phyloP scores from a whole-genome alignment of 2,797 vertebrate species.

The Mus caroli region DNA sequence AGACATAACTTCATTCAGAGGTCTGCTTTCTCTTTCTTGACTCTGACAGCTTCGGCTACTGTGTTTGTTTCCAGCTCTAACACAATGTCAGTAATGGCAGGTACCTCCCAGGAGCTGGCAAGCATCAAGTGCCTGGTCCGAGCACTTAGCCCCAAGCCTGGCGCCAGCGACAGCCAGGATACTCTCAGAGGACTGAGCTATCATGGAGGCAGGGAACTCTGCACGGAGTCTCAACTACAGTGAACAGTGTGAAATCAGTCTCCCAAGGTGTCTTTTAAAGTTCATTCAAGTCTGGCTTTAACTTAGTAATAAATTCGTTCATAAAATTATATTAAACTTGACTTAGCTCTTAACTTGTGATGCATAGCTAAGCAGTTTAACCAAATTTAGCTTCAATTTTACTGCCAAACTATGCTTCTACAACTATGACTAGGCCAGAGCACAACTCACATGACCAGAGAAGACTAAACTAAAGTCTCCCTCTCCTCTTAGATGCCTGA shows the following conservation, averaged over 20 bases:
- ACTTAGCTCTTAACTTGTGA: constrained; percentile 52
- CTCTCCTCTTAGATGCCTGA: constrained; percentile 44
- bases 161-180: background rate
- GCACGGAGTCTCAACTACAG: background rate
- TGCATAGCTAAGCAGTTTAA: constrained; percentile 74
- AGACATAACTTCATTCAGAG: constrained; percentile 6
- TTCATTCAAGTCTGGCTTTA: constrained; percentile 25
- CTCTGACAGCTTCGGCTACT: background rate
- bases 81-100: background rate
- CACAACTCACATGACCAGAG: background rate
- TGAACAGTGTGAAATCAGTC: background rate
- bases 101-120: background rate
- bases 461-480: background rate
- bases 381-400: constrained; percentile 74
- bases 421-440: constrained; percentile 62
- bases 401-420: constrained; percentile 63
- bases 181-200: background rate
- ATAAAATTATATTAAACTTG: constrained; percentile 62
- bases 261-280: constrained; percentile 19
- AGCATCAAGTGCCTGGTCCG: too few species aligned
- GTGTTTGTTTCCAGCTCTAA: background rate
- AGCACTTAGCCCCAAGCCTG: background rate
- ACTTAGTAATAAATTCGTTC: background rate
- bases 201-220: background rate
- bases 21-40: constrained; percentile 4